Evolutionary conservation across 2,113 vertebrate genomes (phyloP), one percentile per base, ranked within the genome.

Genomic region (Oreochromis aureus): DNA sequence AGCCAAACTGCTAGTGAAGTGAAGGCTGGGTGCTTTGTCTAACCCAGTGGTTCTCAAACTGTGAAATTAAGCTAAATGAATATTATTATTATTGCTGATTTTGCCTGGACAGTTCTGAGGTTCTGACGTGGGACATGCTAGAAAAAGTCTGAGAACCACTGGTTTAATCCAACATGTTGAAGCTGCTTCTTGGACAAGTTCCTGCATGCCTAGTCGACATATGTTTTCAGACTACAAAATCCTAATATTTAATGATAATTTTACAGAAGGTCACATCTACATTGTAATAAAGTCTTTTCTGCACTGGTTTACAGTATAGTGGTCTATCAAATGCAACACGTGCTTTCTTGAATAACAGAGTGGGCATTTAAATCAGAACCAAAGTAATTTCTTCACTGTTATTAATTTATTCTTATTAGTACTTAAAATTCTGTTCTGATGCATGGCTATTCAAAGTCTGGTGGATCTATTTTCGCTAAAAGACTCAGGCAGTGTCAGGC

Each of bases 1-100:
- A 54, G 86, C 76, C 82, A 92, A 80, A 87, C 80, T 87, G 90
- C 89, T 34, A 87, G 85, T 81, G 86, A 30, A 87, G 83, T 76
- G 87, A 89, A 91, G 79, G 91, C 93, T 86, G 87, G 89, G 87
- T 61, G 81, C 86, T 93, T 90, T 92, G 93, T 93, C 91, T 85
- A 79, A 88, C 73, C 73, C 46, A 48, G 46, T 53, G 27, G 73
- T 13, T 78, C 27, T 53, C 73, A 78, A 78, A 78, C 27, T 78
- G 73, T 78, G 27, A 78, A 53, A 51, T 48, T 51, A 78, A 78
- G 16, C 24, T 32, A 51, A 51, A 51, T 32, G 16, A 19, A 51
- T 32, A 30, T 32, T 30, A 73, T 48, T 27, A 48, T 46, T 16
- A 41, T 41, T 15, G 3, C 36, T 69, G 11, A 69, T 19, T 51